Conservation (phyloP, 2,797 vertebrate species). For the Sebastes steindachneri region DNA sequence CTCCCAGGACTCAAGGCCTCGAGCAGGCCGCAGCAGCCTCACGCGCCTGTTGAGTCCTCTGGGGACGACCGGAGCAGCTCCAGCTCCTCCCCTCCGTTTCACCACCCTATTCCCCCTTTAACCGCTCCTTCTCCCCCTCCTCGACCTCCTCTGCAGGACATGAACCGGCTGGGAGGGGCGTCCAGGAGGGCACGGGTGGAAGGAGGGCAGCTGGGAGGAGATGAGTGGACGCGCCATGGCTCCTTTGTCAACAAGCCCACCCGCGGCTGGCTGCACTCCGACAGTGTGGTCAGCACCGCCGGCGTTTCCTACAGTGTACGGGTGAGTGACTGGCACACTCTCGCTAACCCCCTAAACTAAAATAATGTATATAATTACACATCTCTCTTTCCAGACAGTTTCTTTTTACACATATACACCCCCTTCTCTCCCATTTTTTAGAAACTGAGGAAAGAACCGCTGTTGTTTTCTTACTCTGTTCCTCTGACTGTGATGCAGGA, state of each 20-base stretch:
- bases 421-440: slow-evolving; percentile 9
- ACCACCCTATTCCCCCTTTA: slow-evolving; percentile 77
- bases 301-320: slow-evolving; percentile 96
- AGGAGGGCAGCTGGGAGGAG: slow-evolving; percentile 96
- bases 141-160: slow-evolving; percentile 92
- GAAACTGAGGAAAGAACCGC: neutral
- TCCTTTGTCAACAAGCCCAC: slow-evolving; percentile 98
- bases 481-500: slow-evolving; percentile 36
- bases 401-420: neutral
- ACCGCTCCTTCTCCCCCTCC: slow-evolving; percentile 85
- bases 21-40: slow-evolving; percentile 59
- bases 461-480: slow-evolving; percentile 8
- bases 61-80: slow-evolving; percentile 69
- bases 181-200: slow-evolving; percentile 95
- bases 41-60: slow-evolving; percentile 61
- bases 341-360: neutral
- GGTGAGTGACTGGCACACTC: slow-evolving; percentile 79
- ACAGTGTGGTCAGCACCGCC: slow-evolving; percentile 92
- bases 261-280: slow-evolving; percentile 96
- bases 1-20: slow-evolving; percentile 83
- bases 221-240: slow-evolving; percentile 98
- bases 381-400: neutral
- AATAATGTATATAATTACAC: slow-evolving; percentile 11
- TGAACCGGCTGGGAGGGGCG: slow-evolving; percentile 97
- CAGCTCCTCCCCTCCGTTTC: slow-evolving; percentile 66